phyloP scores from a whole-genome alignment of 2,113 vertebrate species.

The Centrocercus urophasianus region DNA sequence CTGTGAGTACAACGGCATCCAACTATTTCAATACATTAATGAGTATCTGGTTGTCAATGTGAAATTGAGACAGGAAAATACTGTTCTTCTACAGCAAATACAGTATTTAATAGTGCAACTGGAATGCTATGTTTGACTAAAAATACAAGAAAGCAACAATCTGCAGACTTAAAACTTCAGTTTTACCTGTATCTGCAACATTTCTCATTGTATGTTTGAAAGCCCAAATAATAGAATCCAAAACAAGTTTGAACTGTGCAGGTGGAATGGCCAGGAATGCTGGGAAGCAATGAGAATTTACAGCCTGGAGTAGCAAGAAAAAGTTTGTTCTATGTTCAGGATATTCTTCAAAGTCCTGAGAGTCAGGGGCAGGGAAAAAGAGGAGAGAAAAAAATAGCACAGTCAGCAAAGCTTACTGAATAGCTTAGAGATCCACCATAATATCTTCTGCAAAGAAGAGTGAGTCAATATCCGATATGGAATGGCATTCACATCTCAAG shows the following conservation, averaged over 20 bases:
- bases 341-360: slow-evolving; percentile 97
- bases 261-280: slow-evolving; percentile 98
- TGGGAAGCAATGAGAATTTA: slow-evolving; percentile 98
- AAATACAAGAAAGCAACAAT: neutral
- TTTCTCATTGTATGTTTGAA: slow-evolving; percentile 99
- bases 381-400: neutral
- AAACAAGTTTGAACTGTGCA: slow-evolving; percentile 97
- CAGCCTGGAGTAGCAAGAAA: slow-evolving; percentile 97
- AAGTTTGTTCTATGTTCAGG: slow-evolving; percentile 99
- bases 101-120: neutral
- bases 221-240: slow-evolving; percentile 99
- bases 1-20: neutral
- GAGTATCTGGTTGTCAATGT: neutral
- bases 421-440: neutral
- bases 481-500: neutral
- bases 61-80: neutral
- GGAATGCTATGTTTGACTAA: neutral
- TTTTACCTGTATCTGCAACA: slow-evolving; percentile 95
- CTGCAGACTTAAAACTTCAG: neutral
- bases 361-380: neutral
- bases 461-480: neutral
- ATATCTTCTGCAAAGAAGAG: neutral
- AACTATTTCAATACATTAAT: neutral
- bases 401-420: neutral
- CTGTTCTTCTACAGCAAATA: neutral